Evolutionary conservation across 2,797 vertebrate species (phyloP).

Genomic region (Chaenodraco wilsoni): DNA sequence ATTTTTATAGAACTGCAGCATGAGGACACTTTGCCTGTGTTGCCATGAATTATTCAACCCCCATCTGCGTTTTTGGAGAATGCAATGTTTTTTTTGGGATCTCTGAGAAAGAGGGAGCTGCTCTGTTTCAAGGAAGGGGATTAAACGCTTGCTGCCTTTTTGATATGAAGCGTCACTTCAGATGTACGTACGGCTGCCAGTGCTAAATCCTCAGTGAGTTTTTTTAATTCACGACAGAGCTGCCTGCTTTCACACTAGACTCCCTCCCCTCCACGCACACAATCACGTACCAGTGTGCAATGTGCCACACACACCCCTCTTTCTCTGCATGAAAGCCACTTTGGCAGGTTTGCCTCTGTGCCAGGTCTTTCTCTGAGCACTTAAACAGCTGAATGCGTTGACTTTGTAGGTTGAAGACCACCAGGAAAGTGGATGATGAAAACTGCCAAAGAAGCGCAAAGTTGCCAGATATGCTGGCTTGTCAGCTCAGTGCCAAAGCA

Average conservation of each 20-base stretch:
- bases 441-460: slow-evolving; percentile 51
- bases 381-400: slow-evolving; percentile 43
- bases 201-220: slow-evolving; percentile 54
- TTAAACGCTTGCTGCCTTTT: slow-evolving; percentile 66
- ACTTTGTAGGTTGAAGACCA: slow-evolving; percentile 63
- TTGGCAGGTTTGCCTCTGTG: slow-evolving; percentile 52
- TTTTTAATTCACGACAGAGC: slow-evolving; percentile 64
- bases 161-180: slow-evolving; percentile 68
- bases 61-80: slow-evolving; percentile 70
- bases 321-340: slow-evolving; percentile 41
- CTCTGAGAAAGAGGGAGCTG: slow-evolving; percentile 45
- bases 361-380: slow-evolving; percentile 55
- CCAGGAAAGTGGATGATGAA: slow-evolving; percentile 68
- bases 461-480: slow-evolving; percentile 62
- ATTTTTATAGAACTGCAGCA: slow-evolving; percentile 76
- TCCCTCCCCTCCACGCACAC: slow-evolving; percentile 14
- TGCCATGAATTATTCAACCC: slow-evolving; percentile 79
- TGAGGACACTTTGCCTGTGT: slow-evolving; percentile 73
- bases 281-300: slow-evolving; percentile 26
- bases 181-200: slow-evolving; percentile 51
- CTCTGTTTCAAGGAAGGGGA: slow-evolving; percentile 53
- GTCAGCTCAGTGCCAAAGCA: slow-evolving; percentile 49
- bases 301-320: slow-evolving; percentile 50
- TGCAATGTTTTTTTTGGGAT: slow-evolving; percentile 57
- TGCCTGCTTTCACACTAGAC: slow-evolving; percentile 49